A percentile compares a stretch with the other conserved stretches of the same genome.
phyloP scores from a whole-genome alignment of 2,113 vertebrate species.

The Anser brachyrhynchus region DNA sequence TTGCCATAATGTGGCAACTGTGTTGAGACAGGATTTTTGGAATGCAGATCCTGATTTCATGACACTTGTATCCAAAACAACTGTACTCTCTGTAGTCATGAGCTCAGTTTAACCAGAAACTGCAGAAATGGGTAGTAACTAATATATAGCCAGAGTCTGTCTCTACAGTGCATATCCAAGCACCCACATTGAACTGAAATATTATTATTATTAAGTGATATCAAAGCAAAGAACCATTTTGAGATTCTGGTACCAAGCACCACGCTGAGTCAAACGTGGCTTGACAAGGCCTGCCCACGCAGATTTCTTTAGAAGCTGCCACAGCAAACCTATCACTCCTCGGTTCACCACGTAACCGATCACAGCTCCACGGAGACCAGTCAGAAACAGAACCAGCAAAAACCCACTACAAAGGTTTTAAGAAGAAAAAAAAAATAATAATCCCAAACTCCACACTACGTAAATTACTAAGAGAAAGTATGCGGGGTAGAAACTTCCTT shows the following conservation, averaged over 20 bases:
- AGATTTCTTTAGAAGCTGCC: not conserved
- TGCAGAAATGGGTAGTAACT: not conserved
- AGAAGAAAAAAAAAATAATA: not conserved
- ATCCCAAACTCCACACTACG: not conserved
- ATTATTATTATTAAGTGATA: not conserved
- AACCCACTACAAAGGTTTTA: not conserved
- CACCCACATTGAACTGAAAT: not conserved
- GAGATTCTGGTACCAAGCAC: not conserved
- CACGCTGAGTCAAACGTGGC: not conserved
- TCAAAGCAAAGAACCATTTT: not conserved
- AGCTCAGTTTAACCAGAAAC: not conserved
- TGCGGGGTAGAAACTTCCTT: not conserved
- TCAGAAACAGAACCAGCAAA: not conserved
- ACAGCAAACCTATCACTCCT: not conserved
- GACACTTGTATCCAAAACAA: not conserved
- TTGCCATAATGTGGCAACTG: not conserved
- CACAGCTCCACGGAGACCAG: not conserved
- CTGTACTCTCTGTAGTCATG: not conserved
- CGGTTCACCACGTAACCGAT: not conserved
- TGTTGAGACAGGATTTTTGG: not conserved
- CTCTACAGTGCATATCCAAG: not conserved
- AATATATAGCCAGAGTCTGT: not conserved
- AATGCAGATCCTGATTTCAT: not conserved
- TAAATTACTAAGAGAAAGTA: not conserved
- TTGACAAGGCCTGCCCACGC: not conserved